Evolutionary conservation across 2,888 invertebrate genomes (phyloP).

Genomic region (Lochmaea crataegi): DNA sequence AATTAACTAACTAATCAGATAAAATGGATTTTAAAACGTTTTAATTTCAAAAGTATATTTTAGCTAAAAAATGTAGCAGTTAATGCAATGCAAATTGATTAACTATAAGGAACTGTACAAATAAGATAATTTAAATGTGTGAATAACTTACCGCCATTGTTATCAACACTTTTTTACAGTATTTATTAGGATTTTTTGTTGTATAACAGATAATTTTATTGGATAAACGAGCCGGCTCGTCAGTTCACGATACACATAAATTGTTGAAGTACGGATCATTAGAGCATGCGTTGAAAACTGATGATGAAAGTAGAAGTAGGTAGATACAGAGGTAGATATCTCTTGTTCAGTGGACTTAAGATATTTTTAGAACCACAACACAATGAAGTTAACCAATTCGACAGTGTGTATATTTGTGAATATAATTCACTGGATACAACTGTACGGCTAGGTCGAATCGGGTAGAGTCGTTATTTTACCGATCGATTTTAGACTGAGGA

Average conservation of each 20-base stretch:
- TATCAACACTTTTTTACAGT: neutral
- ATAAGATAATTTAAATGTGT: neutral
- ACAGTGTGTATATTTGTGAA: neutral
- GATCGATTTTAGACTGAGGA: neutral
- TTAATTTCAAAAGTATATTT: too few relatives aligned
- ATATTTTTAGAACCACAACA: neutral
- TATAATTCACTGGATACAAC: neutral
- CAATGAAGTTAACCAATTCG: neutral
- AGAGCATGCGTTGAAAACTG: neutral
- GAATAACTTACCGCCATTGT: slow-evolving; percentile 26
- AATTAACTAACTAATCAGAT: too few relatives aligned
- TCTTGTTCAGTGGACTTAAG: neutral
- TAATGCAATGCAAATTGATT: neutral
- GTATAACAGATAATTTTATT: neutral
- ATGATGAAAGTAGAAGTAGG: neutral
- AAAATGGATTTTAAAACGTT: too few relatives aligned
- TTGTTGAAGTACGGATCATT: neutral
- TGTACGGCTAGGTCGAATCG: neutral
- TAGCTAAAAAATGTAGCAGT: too few relatives aligned
- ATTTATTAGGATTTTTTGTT: neutral
- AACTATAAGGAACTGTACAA: neutral
- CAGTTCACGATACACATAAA: neutral
- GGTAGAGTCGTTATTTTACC: neutral
- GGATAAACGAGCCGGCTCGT: neutral
- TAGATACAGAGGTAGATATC: too few relatives aligned